Base-by-base conservation (phyloP, 2,113 vertebrate species). In the Nibea albiflora region DNA sequence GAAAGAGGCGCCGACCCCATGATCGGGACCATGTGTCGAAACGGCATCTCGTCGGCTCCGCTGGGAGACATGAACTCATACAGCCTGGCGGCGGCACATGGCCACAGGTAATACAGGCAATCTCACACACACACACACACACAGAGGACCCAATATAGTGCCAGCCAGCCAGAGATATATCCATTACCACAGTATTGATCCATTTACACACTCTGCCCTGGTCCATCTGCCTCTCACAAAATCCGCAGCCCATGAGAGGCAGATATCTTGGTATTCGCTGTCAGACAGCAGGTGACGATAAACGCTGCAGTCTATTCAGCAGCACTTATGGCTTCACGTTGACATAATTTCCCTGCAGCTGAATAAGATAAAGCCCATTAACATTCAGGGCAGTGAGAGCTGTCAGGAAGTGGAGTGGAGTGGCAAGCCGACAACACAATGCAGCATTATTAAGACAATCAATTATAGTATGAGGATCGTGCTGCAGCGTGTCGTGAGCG, bases 81-180 rank as follows among this genome's bases (percentile, higher is more conserved):
- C 94, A 95, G 94, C 88, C 93, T 95, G 78, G 95, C 95, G 66
- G 95, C 95, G 28, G 87, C 95, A 46, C 95, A 96, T 4, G 95
- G 95, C 62, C 95, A 95, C 95, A 95, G 95, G 95, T 96, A 86
- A 91, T 1, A 77, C 84, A 70, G 22, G 14, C 71, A 71, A 31
- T 8, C 58, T 58, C 56, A 31, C 44, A 66, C 63, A 66, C 57
- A 57, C 24, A 49, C 22, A 69, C 35, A 67, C 35, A 39, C 35
- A 39, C 7, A 39, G 6, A 39, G 19, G 5, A 5, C 56, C 57
- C 70, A n/a, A 46, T 39, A 76, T 58, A 73, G 61, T 62, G 20
- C 5, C 63, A 81, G 65, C 20, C 82, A 65, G 65, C 72, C 66
- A 42, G 73, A 80, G 70, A 84, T 31, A 20, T 69, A 81, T 86